phyloP scores from a whole-genome alignment of 2,113 vertebrate genomes.

The Vulpes vulpes region DNA sequence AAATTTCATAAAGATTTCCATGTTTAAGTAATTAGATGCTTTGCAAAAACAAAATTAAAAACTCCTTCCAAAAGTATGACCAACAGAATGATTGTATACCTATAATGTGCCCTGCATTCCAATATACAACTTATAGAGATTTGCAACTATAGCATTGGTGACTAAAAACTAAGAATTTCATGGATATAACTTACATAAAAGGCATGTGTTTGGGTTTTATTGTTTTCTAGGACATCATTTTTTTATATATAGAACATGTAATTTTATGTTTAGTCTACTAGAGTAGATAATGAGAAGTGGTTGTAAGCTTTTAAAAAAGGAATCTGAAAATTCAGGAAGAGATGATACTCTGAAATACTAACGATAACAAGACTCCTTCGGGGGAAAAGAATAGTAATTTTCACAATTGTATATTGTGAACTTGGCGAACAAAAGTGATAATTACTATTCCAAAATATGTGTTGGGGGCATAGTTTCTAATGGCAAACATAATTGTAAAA shows the following conservation, averaged over 20 bases:
- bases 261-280: conserved; percentile 22
- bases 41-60: conserved; percentile 31
- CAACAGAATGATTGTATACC: neutral
- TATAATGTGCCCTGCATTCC: neutral
- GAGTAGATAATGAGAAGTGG: conserved; percentile 10
- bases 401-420: conserved; percentile 52
- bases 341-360: conserved; percentile 15
- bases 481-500: conserved; percentile 25
- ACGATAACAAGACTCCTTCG: neutral
- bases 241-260: neutral
- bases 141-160: neutral
- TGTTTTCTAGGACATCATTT: conserved; percentile 30
- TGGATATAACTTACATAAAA: conserved; percentile 1
- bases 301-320: conserved; percentile 1
- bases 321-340: conserved; percentile 62
- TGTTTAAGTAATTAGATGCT: conserved; percentile 52
- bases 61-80: conserved; percentile 27
- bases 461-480: neutral
- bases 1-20: conserved; percentile 39
- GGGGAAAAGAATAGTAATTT: neutral
- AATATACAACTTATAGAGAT: neutral
- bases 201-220: neutral
- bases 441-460: conserved; percentile 22
- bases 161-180: conserved; percentile 16
- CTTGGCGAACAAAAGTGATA: neutral